These are phyloP conservation scores for Bellardia bayeri DNA, from an alignment of 2,888 invertebrate species.

Conservation along the genomic window DNA sequence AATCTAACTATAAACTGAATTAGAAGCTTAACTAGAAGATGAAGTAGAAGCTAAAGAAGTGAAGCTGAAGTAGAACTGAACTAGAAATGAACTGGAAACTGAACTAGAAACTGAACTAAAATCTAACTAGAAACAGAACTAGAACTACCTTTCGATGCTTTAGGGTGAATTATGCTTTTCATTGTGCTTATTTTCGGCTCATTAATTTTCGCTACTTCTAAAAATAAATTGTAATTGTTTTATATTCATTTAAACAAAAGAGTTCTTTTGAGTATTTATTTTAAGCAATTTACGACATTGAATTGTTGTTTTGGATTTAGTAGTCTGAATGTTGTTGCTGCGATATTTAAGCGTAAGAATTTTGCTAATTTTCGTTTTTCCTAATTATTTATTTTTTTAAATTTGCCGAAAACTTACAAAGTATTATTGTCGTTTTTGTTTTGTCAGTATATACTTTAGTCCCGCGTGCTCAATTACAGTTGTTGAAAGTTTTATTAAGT, in stretches of 20 bases:
- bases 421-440: neutral
- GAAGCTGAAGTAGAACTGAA: too few relatives aligned
- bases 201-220: conserved; percentile 21
- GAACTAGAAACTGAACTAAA: neutral
- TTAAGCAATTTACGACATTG: neutral
- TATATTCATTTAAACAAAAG: conserved; percentile 3
- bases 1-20: too few relatives aligned
- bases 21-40: too few relatives aligned
- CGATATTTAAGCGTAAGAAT: neutral
- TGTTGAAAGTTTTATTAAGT: conserved; percentile 57
- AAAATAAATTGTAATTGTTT: conserved; percentile 13
- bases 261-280: neutral
- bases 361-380: conserved; percentile 15
- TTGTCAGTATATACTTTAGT: conserved; percentile 17
- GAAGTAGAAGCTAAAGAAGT: too few relatives aligned
- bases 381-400: neutral
- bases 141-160: neutral
- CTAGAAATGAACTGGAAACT: too few relatives aligned
- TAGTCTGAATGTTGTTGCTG: neutral
- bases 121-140: neutral
- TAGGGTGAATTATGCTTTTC: neutral
- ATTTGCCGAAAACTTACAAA: conserved; percentile 2
- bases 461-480: conserved; percentile 63
- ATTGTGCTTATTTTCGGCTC: conserved; percentile 6
- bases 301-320: conserved; percentile 3